Evolutionary conservation across 1,140 invertebrate genomes (phyloP).

Genomic region (Drosophila ogumai): DNA sequence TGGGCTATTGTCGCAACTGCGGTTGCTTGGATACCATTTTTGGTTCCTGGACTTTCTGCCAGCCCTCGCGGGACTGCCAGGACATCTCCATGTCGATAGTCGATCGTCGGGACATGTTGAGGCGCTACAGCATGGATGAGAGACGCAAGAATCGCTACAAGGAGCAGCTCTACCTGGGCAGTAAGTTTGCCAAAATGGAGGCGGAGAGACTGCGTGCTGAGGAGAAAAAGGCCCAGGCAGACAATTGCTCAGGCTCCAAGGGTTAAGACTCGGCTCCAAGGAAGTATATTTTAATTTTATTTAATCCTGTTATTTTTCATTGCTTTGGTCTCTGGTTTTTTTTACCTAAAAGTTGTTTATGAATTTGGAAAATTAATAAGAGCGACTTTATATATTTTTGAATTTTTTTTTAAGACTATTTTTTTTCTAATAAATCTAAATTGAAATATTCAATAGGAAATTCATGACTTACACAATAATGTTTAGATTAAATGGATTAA

Average conservation of each 20-base stretch:
- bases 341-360: constrained; percentile 1
- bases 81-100: constrained; percentile 71
- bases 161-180: constrained; percentile 54
- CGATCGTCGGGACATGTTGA: constrained; percentile 70
- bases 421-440: too few relatives aligned
- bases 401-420: background rate
- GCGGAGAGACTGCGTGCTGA: constrained; percentile 7
- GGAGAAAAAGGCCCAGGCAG: background rate
- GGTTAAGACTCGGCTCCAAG: background rate
- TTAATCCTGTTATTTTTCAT: background rate
- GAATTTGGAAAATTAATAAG: constrained; percentile 8
- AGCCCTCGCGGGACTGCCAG: constrained; percentile 69
- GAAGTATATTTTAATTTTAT: background rate
- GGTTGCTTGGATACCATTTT: constrained; percentile 80
- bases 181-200: constrained; percentile 36
- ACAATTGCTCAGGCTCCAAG: background rate
- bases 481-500: too few relatives aligned
- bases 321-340: constrained; percentile 1
- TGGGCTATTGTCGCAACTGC: constrained; percentile 74
- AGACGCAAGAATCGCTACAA: constrained; percentile 61
- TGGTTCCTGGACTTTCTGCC: constrained; percentile 75
- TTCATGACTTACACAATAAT: background rate
- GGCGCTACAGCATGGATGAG: constrained; percentile 60
- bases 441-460: background rate
- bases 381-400: background rate